Evolutionary conservation across 35 echinoderm and acorn worm species (phyloP), one percentile per base, ranked within the genome.

Genomic region (Patiria miniata): DNA sequence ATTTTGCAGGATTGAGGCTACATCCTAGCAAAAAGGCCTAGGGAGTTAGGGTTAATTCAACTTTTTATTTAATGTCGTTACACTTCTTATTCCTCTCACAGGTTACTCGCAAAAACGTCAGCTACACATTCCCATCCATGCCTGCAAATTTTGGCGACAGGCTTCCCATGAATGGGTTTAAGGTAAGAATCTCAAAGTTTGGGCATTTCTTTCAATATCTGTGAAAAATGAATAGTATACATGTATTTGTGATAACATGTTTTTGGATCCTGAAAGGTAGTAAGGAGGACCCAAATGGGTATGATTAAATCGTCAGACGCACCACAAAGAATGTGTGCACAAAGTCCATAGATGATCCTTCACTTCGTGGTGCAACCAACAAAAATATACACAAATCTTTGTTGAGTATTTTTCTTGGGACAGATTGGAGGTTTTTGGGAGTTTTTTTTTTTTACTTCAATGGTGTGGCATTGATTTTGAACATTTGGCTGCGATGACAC

Each of bases 111-210:
- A 73, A 73, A 34, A 36, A 73, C 29, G 65, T 32, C 26, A 73
- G 26, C 29, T 73, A 32, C 65, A 73, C 16, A 36, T 73, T 73
- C 65, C 26, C 65, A 73, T 84, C 82, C 1, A 65, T 84, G 53
- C 82, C 82, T 3, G 33, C 82, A 29, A 84, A 36, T n/a, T 84
- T 84, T 39, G 82, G 82, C 28, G 36, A 2, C 8, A 84, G 82
- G 33, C 53, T 84, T 37, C 82, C 82, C 1, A 17, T 37, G 19
- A 39, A 59, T 1, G 82, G 82, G 14, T 37, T 84, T 36, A 4
- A 36, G 55, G 82, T 84, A 39, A 84, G 82, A 37, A 37, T 60
- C 17, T n/a, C 57, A 51, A 30, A 17, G 32, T 36, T 30, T 78
- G 26, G 19, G 5, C 23, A 10, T 3, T 4, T 18, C 14, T 78